Percentiles rank a stretch among this genome's conserved stretches.
phyloP scores from a whole-genome alignment of 2,888 invertebrate species.

The Nemotelus nigrinus region DNA sequence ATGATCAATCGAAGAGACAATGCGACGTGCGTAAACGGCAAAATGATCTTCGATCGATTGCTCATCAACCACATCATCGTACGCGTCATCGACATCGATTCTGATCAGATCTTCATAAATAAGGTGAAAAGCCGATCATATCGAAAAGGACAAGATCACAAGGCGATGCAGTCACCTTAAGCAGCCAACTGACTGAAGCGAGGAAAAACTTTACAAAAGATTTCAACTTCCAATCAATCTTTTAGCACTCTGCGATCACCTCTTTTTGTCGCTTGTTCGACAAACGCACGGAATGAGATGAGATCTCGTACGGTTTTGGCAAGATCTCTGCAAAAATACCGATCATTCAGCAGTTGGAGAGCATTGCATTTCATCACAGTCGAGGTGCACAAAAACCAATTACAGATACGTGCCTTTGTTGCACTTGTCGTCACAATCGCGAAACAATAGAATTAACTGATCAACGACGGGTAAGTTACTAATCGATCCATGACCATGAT shows the following conservation, averaged over 20 bases:
- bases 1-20: conserved; percentile 49
- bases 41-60: conserved; percentile 45
- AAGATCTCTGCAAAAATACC: conserved; percentile 19
- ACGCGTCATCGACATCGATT: conserved; percentile 25
- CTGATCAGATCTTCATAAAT: too few relatives aligned
- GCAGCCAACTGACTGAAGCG: not conserved
- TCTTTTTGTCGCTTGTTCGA: conserved; percentile 31
- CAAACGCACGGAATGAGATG: not conserved
- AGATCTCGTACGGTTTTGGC: conserved; percentile 14
- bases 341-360: conserved; percentile 30
- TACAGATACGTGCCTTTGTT: conserved; percentile 36
- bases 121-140: conserved; percentile 4
- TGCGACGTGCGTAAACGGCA: conserved; percentile 42
- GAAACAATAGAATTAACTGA: conserved; percentile 44
- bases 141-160: conserved; percentile 28
- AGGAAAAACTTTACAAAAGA: conserved; percentile 29
- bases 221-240: conserved; percentile 50
- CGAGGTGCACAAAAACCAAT: conserved; percentile 24
- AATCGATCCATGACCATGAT: conserved; percentile 32
- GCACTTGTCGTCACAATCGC: conserved; percentile 31
- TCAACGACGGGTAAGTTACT: conserved; percentile 36
- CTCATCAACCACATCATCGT: conserved; percentile 25
- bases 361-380: conserved; percentile 30
- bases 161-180: not conserved
- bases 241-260: conserved; percentile 47